Base-by-base conservation (phyloP, 2,113 vertebrate species). In the Rattus rattus region DNA sequence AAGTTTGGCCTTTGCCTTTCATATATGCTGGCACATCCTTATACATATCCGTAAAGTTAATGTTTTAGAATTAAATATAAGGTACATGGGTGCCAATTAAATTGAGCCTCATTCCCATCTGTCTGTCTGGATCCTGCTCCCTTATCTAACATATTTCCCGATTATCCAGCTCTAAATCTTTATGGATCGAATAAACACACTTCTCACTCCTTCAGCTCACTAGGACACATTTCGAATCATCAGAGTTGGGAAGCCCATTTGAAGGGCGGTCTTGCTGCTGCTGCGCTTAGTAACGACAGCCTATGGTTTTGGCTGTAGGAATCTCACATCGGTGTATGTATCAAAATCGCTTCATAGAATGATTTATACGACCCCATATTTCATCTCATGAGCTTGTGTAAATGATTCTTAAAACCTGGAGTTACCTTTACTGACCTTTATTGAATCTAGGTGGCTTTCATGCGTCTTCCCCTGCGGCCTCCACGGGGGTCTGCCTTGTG, bases 41-140 rank as follows among this genome's bases (percentile, higher is more conserved):
- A 13, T 39, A 24, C 83, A 6, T 89, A 69, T 54, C 61, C 77
- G 6, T 70, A 75, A 14, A 33, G 63, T 88, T 95, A 43, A 83
- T 22, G 33, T 75, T 94, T 94, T 73, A 39, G 36, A 91, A 94
- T 90, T 84, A 94, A 95, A 61, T 86, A n/a, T 86, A 90, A 26
- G 52, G 39, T 94, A 61, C 33, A 87, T 97, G 59, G 20, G 8
- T 92, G 22, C 47, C 33, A 93, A 9, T 93, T 95, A 59, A 76
- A 85, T 63, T 91, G 96, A 94, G 20, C 11, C 69, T 92, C 28
- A 26, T 80, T 79, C 11, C 54, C 49, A 36, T 69, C 63, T 96
- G 69, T 92, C 59, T 92, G 47, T 72, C n/a, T 47, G 19, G 61
- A 86, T 96, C 49, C 30, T 3, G 7, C 75, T 92, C 88, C 79